Evolutionary conservation across 1,140 invertebrate species (phyloP).

Genomic region (Drosophila arizonae): DNA sequence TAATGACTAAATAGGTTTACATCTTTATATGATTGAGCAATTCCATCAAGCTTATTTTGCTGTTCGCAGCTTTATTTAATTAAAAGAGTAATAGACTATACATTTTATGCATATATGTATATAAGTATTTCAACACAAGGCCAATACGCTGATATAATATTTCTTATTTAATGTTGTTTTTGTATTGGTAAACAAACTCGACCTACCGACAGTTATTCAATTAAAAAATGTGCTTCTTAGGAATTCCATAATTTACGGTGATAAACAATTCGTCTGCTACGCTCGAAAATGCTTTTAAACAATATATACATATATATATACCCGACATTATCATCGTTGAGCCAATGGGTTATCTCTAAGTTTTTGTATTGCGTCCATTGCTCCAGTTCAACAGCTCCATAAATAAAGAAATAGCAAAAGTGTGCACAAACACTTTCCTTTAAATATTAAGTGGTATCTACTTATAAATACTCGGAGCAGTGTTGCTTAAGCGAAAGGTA

Average conservation of each 20-base stretch:
- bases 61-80: too few relatives aligned
- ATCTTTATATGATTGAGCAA: too few relatives aligned
- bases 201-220: not conserved
- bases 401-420: not conserved
- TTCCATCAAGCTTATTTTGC: too few relatives aligned
- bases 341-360: too few relatives aligned
- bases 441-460: constrained; percentile 10
- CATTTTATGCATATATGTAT: not conserved
- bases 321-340: too few relatives aligned
- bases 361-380: too few relatives aligned
- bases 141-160: not conserved
- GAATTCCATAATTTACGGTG: constrained; percentile 10
- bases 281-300: not conserved
- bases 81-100: too few relatives aligned
- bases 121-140: constrained; percentile 24
- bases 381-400: too few relatives aligned
- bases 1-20: too few relatives aligned
- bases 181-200: constrained; percentile 12
- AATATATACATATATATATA: not conserved
- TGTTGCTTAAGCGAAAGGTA: constrained; percentile 34
- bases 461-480: constrained; percentile 13
- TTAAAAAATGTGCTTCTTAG: constrained; percentile 1
- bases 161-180: constrained; percentile 2
- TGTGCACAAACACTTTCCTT: constrained; percentile 18
- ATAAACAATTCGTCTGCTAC: constrained; percentile 21